Percentiles rank a stretch among this genome's conserved stretches.
These are phyloP conservation scores for Arizona elegans DNA, from an alignment of 2,113 vertebrate species.

Conservation along the genomic window DNA sequence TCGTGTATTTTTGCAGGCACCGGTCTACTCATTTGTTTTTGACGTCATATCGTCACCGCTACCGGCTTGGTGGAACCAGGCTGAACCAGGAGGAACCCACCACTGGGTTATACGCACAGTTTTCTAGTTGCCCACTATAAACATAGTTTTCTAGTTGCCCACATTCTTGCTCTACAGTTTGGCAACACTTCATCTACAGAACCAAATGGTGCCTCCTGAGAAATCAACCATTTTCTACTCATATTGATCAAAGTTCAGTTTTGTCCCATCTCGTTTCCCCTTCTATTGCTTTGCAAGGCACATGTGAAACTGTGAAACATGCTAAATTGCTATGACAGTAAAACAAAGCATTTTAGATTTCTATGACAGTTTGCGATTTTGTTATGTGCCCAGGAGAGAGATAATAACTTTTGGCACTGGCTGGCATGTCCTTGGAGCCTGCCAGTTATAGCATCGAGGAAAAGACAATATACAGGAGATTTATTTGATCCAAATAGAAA, in stretches of 20 bases:
- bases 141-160: neutral
- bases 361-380: conserved; percentile 1
- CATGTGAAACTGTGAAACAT: neutral
- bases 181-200: neutral
- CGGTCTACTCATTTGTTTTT: no score
- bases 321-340: neutral
- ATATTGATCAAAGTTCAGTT: neutral
- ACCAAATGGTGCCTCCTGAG: neutral
- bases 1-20: no score
- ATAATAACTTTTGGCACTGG: conserved; percentile 9
- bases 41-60: no score
- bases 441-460: conserved; percentile 3
- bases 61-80: no score
- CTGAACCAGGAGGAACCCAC: no score
- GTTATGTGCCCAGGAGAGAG: neutral
- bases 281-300: neutral
- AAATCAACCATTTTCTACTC: neutral
- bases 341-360: conserved; percentile 20
- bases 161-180: neutral
- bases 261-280: neutral
- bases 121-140: neutral
- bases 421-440: conserved; percentile 4
- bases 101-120: no score
- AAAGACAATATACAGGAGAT: conserved; percentile 2
- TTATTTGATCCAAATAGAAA: conserved; percentile 21